phyloP scores from a whole-genome alignment of 2,888 invertebrate species.

The Vanessa cardui region DNA sequence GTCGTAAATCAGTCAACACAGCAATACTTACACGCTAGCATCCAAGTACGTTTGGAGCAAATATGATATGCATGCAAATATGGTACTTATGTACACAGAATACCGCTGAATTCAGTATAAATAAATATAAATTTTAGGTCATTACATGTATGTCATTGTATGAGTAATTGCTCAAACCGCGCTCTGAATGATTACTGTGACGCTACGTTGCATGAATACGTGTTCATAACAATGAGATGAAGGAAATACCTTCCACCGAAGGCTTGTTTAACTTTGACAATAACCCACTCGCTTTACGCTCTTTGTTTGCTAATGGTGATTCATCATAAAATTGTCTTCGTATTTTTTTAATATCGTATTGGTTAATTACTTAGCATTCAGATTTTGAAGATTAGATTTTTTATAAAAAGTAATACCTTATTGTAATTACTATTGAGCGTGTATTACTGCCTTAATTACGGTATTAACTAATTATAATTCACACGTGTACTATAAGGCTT shows the following conservation, averaged over 20 bases:
- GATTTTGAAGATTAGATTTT: too few species aligned
- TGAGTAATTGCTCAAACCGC: slow-evolving; percentile 24
- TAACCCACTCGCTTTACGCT: neutral
- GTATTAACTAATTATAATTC: too few species aligned
- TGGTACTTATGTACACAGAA: neutral
- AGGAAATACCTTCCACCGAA: slow-evolving; percentile 2
- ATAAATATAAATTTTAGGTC: neutral
- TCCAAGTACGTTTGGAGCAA: neutral
- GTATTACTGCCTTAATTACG: too few species aligned
- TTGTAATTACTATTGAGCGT: too few species aligned
- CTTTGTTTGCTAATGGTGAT: neutral
- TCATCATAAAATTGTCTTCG: neutral
- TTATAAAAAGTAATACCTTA: too few species aligned
- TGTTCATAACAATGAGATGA: slow-evolving; percentile 11
- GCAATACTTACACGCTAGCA: slow-evolving; percentile 2
- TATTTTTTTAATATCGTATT: neutral
- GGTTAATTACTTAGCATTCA: too few species aligned
- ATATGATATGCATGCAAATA: neutral
- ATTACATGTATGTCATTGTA: slow-evolving; percentile 2
- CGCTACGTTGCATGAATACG: slow-evolving; percentile 15
- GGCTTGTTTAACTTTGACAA: slow-evolving; percentile 5
- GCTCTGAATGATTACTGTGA: slow-evolving; percentile 20
- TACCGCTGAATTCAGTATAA: slow-evolving; percentile 1
- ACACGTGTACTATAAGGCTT: too few species aligned
- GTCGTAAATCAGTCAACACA: slow-evolving; percentile 23